These are phyloP conservation scores for Chelonoidis abingdonii DNA, from an alignment of 2,113 vertebrate genomes.

Conservation along the genomic window DNA sequence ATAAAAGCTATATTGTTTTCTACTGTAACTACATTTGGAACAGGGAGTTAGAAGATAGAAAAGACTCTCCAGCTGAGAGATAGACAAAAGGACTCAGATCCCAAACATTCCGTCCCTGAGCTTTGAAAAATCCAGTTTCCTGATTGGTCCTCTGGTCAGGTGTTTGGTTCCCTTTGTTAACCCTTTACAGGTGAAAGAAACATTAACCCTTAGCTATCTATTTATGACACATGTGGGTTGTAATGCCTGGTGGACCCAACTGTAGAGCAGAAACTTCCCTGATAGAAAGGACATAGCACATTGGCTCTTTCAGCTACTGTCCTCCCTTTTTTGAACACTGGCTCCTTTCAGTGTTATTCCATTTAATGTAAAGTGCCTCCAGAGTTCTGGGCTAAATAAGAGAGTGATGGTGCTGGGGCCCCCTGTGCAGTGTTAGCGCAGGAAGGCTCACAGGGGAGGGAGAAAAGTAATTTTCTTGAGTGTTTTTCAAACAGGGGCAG, in stretches of 20 bases:
- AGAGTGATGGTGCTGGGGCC: accelerated
- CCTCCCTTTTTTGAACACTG: not conserved
- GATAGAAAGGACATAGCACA: not conserved
- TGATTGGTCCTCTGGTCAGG: no score
- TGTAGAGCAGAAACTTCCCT: not conserved
- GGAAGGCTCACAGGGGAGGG: not conserved
- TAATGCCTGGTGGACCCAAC: not conserved
- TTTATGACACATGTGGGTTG: no score
- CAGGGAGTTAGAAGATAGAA: no score
- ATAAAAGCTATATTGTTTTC: no score
- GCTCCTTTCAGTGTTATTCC: not conserved
- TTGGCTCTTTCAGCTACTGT: not conserved
- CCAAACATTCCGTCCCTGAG: no score
- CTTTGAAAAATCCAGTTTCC: no score
- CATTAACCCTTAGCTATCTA: no score
- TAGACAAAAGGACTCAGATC: no score
- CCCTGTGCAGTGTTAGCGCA: not conserved
- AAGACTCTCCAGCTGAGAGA: no score
- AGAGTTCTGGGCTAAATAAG: not conserved
- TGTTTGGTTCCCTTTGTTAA: no score
- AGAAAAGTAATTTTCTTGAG: not conserved
- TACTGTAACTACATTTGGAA: no score
- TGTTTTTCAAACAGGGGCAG: not conserved
- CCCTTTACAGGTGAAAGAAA: no score
- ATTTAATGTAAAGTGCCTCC: not conserved